Base-by-base conservation (phyloP, 2,888 invertebrate species). In the Cosmia trapezina region DNA sequence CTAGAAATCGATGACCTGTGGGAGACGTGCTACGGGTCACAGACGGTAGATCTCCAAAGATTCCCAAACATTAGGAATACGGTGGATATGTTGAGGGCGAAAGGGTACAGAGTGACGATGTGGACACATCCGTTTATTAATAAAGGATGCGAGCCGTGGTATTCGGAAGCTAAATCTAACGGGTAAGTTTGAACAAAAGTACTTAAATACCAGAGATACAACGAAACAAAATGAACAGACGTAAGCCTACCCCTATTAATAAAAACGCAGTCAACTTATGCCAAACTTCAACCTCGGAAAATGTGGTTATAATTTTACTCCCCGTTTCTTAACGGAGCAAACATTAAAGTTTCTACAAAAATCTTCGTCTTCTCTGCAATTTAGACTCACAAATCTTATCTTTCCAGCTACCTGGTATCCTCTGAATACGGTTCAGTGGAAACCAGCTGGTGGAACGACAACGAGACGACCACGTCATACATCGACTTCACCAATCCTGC, bases 401-500 rank as follows among this genome's bases (percentile, higher is more conserved):
- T 37, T 37, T 37, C 37, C 41, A 41, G 96, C 17, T 97, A 93
- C 77, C 89, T 97, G 72, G 96, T 97, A 1, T 90, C 91, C 70
- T 96, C 96, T 2, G 94, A 95, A 57, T 90, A 93, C 53, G 96
- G 96, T 0, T 94, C 94, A 2, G 94, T 95, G 53, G 94, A 93
- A 78, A 96, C 96, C 0, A 92, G 92, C 76, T 97, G 97, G 97
- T 96, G 96, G 95, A 96, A 96, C 76, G 93, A 94, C 87, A 94
- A 96, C 87, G 93, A 93, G 8, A 93, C 95, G 0, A 93, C 96
- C 4, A 96, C 97, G 0, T 96, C 97, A 0, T 94, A 97, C 80
- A 94, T 98, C 28, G 98, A 98, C 91, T 97, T 98, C 86, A 97
- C 98, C 0, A 98, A 98, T 84, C 93, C 96, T 0, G 96, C 95